phyloP scores from a whole-genome alignment of 2,888 invertebrate genomes.

The Phaonia tiefii region DNA sequence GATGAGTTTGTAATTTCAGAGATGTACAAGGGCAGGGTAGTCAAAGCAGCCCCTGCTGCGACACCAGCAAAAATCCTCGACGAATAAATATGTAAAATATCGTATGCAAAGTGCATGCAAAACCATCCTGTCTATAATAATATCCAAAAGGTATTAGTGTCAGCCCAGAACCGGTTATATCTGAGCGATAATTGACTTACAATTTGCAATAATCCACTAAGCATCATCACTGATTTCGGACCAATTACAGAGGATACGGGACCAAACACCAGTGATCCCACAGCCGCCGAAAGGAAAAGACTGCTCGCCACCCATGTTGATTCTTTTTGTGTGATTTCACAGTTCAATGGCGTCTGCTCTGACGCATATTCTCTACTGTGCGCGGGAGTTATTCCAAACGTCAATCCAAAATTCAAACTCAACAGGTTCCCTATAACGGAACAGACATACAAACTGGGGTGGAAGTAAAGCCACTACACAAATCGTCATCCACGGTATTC shows the following conservation, averaged over 20 bases:
- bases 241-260: conserved; percentile 73
- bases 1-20: conserved; percentile 74
- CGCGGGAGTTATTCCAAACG: conserved; percentile 77
- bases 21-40: conserved; percentile 76
- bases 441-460: conserved; percentile 25
- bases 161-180: neutral
- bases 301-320: conserved; percentile 74
- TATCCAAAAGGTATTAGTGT: neutral
- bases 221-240: conserved; percentile 73
- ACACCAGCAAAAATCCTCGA: conserved; percentile 75
- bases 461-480: conserved; percentile 16
- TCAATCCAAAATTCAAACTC: conserved; percentile 77
- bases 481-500: neutral
- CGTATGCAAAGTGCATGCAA: conserved; percentile 75
- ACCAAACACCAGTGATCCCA: conserved; percentile 74
- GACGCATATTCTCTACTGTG: conserved; percentile 74
- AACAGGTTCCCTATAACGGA: conserved; percentile 72
- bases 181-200: conserved; percentile 69
- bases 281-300: conserved; percentile 74
- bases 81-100: conserved; percentile 75
- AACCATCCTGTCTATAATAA: conserved; percentile 75
- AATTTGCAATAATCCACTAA: conserved; percentile 76
- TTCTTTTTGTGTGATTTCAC: conserved; percentile 69
- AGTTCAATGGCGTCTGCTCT: conserved; percentile 71
- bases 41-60: conserved; percentile 75